Conservation (phyloP, 2,888 invertebrate species). For the Sclerodermus sp. region DNA sequence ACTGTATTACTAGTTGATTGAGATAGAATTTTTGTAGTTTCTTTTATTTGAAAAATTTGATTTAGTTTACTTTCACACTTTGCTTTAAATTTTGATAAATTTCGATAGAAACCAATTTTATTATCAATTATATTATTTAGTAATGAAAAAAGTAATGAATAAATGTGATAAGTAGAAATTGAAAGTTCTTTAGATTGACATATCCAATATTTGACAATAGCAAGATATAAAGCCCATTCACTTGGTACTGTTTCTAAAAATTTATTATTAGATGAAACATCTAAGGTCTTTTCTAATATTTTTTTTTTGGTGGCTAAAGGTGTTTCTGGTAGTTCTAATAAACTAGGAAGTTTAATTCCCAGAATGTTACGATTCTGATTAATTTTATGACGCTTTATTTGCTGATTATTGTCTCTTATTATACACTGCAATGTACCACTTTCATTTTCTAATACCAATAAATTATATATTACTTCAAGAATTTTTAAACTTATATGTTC, state of each 20-base stretch:
- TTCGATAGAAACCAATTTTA: constrained; percentile 63
- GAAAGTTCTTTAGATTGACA: constrained; percentile 55
- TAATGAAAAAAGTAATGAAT: constrained; percentile 64
- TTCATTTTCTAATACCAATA: constrained; percentile 41
- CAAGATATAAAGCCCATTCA: constrained; percentile 65
- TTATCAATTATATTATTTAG: constrained; percentile 64
- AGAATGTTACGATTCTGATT: constrained; percentile 16
- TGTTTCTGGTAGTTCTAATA: constrained; percentile 43
- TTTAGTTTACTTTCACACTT: constrained; percentile 54
- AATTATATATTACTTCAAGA: constrained; percentile 63
- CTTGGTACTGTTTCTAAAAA: constrained; percentile 54
- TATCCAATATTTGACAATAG: constrained; percentile 65
- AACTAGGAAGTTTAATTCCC: constrained; percentile 43
- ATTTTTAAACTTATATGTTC: constrained; percentile 66
- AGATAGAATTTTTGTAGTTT: neutral
- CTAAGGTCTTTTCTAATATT: constrained; percentile 61
- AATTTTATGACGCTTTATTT: constrained; percentile 30
- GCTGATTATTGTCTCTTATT: constrained; percentile 35
- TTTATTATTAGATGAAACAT: constrained; percentile 55
- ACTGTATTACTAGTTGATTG: constrained; percentile 45
- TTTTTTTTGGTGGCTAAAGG: constrained; percentile 33
- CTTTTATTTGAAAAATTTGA: constrained; percentile 5
- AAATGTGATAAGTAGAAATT: constrained; percentile 59
- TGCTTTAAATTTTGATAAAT: constrained; percentile 58
- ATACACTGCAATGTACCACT: constrained; percentile 40